A percentile compares a stretch with the other conserved stretches of the same genome.
These are phyloP conservation scores for Potorous gilbertii DNA, from an alignment of 2,797 vertebrate species.

Conservation along the genomic window DNA sequence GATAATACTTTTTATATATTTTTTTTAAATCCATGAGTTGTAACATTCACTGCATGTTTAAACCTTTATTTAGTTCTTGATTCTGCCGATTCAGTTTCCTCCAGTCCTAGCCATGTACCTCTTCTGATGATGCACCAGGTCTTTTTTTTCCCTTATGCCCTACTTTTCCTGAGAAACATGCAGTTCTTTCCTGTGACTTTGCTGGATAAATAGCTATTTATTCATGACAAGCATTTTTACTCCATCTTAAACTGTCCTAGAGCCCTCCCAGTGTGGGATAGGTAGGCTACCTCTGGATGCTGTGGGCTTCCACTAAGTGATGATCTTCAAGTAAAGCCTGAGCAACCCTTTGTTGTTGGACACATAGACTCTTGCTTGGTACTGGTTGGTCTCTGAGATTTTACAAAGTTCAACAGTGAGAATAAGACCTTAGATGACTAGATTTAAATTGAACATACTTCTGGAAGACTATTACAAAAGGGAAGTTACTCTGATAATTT, in stretches of 20 bases:
- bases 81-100: constrained; percentile 2
- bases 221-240: background rate
- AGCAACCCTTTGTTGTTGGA: background rate
- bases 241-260: background rate
- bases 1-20: background rate
- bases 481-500: background rate
- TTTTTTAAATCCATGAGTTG: background rate
- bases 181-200: background rate
- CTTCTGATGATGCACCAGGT: background rate
- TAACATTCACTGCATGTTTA: background rate
- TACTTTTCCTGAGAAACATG: background rate
- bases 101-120: background rate
- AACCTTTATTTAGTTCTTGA: background rate
- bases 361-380: background rate
- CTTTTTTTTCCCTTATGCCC: background rate
- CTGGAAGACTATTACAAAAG: background rate
- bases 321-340: background rate
- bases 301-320: background rate
- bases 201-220: background rate
- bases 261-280: background rate
- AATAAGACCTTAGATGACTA: background rate
- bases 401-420: background rate
- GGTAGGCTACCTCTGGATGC: background rate
- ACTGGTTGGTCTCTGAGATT: background rate
- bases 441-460: background rate